phyloP scores from a whole-genome alignment of 2,888 invertebrate genomes.

The Heliconius aoede region DNA sequence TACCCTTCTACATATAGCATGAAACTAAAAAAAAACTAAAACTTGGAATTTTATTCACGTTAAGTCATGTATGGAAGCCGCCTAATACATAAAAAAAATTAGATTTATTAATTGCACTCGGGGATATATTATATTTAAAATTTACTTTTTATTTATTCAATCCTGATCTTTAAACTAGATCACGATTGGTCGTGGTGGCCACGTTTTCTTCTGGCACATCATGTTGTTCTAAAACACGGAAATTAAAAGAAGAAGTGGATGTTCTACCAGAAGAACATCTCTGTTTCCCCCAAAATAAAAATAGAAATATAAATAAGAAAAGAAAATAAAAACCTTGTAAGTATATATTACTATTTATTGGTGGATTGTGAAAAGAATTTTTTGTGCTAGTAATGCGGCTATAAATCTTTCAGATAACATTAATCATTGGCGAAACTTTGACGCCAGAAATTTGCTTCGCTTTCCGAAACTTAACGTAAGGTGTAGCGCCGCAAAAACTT shows the following conservation, averaged over 20 bases:
- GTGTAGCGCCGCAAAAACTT: constrained; percentile 11
- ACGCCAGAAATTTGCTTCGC: constrained; percentile 35
- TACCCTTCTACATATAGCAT: too few relatives aligned
- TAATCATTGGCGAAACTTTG: constrained; percentile 63
- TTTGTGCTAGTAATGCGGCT: constrained; percentile 4
- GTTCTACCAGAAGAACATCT: neutral
- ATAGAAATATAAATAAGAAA: neutral
- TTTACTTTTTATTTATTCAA: too few relatives aligned
- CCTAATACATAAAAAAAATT: neutral
- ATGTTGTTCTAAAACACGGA: neutral
- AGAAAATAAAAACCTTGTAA: neutral
- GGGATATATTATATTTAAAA: neutral
- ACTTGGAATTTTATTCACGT: neutral
- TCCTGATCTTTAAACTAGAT: too few relatives aligned
- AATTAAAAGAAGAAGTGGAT: neutral
- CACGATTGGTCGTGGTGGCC: too few relatives aligned
- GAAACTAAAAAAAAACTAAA: too few relatives aligned
- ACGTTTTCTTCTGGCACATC: neutral
- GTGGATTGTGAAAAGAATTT: constrained; percentile 14
- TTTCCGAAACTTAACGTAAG: constrained; percentile 21
- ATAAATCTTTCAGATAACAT: constrained; percentile 53
- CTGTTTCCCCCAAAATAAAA: neutral
- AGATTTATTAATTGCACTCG: neutral
- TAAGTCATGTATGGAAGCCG: neutral
- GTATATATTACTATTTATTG: constrained; percentile 16